phyloP scores from a whole-genome alignment of 2,113 vertebrate genomes.

The Boleophthalmus pectinirostris region DNA sequence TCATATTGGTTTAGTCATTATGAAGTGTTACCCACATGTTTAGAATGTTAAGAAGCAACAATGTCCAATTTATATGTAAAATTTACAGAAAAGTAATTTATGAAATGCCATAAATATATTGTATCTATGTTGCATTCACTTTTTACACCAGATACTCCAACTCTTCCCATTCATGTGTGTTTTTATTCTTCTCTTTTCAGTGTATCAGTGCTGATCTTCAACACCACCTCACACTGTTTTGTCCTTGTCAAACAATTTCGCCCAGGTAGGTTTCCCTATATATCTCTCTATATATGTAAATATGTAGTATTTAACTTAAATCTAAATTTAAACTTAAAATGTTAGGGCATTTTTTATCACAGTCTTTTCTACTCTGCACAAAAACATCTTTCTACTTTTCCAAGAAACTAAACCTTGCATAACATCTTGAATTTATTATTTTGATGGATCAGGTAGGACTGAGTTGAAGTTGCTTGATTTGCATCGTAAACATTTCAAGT shows the following conservation, averaged over 20 bases:
- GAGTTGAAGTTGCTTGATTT: neutral
- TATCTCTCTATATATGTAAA: neutral
- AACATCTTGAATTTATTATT: neutral
- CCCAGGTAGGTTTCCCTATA: conserved; percentile 79
- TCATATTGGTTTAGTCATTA: too few relatives aligned
- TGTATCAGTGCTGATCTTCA: conserved; percentile 91
- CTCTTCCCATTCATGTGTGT: too few relatives aligned
- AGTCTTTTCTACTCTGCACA: neutral
- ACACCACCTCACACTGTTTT: conserved; percentile 88
- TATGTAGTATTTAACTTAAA: neutral
- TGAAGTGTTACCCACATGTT: too few relatives aligned
- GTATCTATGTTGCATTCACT: too few relatives aligned
- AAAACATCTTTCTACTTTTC: neutral
- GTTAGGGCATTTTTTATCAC: neutral
- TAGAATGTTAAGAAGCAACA: too few relatives aligned
- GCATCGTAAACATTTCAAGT: neutral
- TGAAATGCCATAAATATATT: too few relatives aligned
- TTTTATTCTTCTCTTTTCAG: conserved; percentile 54
- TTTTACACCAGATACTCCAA: too few relatives aligned
- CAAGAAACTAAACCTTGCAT: neutral
- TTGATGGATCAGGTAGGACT: neutral
- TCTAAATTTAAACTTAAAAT: neutral
- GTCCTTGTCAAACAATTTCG: conserved; percentile 93
- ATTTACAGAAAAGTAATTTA: too few relatives aligned
- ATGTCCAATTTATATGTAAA: too few relatives aligned